These are phyloP conservation scores for Antechinus stuartii DNA, from an alignment of 2,113 vertebrate genomes.

Conservation along the genomic window DNA sequence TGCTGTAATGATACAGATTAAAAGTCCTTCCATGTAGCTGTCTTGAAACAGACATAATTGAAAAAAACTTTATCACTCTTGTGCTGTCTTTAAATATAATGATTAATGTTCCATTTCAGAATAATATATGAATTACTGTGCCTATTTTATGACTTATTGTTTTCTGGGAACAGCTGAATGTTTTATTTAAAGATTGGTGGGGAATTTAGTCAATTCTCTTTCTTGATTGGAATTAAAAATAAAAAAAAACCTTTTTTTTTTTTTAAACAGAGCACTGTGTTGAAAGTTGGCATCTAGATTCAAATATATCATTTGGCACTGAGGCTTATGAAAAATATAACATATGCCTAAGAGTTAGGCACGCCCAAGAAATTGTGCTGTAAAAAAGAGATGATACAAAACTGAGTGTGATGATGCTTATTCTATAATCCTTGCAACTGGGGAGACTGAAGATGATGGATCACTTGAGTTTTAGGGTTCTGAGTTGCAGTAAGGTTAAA, in stretches of 20 bases:
- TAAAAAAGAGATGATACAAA: conserved; percentile 42
- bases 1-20: conserved; percentile 82
- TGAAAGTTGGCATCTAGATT: conserved; percentile 80
- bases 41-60: conserved; percentile 88
- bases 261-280: conserved; percentile 26
- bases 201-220: conserved; percentile 83
- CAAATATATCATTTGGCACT: conserved; percentile 77
- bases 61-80: conserved; percentile 83
- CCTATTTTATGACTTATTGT: conserved; percentile 90
- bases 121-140: conserved; percentile 90
- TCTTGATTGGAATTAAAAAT: conserved; percentile 69
- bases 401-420: background rate
- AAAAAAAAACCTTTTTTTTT: conserved; percentile 34
- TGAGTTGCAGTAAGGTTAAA: background rate
- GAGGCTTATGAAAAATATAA: conserved; percentile 69
- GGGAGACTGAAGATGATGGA: background rate
- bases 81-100: conserved; percentile 84
- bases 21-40: conserved; percentile 80
- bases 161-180: conserved; percentile 83
- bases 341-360: conserved; percentile 62
- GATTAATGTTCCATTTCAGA: conserved; percentile 90
- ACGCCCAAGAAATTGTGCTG: conserved; percentile 53
- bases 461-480: background rate
- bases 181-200: conserved; percentile 87
- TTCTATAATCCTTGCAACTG: background rate